phyloP scores from a whole-genome alignment of 2,113 vertebrate genomes.

The Sardina pilchardus region DNA sequence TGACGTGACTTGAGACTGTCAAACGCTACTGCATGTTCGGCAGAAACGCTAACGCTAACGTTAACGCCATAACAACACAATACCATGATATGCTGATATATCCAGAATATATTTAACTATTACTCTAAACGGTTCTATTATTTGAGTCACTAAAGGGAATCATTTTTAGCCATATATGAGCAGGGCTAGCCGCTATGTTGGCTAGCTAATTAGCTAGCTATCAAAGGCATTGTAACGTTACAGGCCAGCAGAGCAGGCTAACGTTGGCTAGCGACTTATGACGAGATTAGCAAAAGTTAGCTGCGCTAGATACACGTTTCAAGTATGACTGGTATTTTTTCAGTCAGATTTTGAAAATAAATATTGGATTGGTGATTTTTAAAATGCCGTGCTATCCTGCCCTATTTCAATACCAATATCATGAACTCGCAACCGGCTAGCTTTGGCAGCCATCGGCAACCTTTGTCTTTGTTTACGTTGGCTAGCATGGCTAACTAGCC shows the following conservation, averaged over 20 bases:
- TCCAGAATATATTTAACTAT: neutral
- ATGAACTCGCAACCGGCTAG: neutral
- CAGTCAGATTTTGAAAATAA: neutral
- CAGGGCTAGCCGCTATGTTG: neutral
- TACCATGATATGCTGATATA: neutral
- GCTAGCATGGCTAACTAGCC: constrained; percentile 1
- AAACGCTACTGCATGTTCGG: neutral
- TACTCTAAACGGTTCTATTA: neutral
- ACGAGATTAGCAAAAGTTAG: neutral
- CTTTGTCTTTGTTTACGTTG: constrained; percentile 21
- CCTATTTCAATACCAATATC: neutral
- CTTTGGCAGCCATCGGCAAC: neutral
- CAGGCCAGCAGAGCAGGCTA: neutral
- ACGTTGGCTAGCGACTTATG: neutral
- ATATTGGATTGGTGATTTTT: neutral
- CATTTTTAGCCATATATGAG: neutral
- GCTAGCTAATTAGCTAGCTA: neutral
- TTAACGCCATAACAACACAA: neutral
- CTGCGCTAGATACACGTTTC: neutral
- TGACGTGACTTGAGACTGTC: neutral
- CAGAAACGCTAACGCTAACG: too few species aligned
- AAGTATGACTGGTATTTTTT: neutral
- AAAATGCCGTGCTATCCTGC: neutral
- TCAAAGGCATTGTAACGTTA: neutral
- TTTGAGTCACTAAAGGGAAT: neutral